Evolutionary conservation across 2,888 invertebrate genomes (phyloP).

Genomic region (Agrotis puta): DNA sequence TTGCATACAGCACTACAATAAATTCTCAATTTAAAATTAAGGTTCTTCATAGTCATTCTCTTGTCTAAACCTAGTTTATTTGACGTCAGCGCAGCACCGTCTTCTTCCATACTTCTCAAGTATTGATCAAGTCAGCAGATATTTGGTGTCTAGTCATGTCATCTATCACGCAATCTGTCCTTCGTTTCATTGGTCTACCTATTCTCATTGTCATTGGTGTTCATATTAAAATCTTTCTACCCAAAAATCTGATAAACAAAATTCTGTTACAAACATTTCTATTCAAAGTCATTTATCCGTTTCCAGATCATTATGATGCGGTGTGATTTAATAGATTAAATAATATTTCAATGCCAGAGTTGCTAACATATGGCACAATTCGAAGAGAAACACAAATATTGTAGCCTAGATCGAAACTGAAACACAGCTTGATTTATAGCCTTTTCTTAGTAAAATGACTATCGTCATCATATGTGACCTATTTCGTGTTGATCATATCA

Average conservation of each 20-base stretch:
- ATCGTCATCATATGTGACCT: constrained; percentile 59
- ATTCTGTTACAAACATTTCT: constrained; percentile 6
- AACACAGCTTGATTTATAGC: constrained; percentile 52
- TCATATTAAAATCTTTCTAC: not conserved
- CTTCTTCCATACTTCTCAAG: not conserved
- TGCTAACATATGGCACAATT: constrained; percentile 48
- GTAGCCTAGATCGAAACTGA: constrained; percentile 44
- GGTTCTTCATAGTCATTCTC: not conserved
- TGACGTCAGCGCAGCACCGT: not conserved
- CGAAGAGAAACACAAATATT: constrained; percentile 40
- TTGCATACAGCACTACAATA: too few relatives aligned
- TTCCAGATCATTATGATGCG: constrained; percentile 25
- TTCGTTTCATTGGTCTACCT: not conserved
- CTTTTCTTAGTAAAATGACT: constrained; percentile 56
- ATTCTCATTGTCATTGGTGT: too few relatives aligned
- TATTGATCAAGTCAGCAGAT: not conserved
- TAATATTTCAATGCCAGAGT: constrained; percentile 53
- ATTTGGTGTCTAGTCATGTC: not conserved
- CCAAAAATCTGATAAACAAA: not conserved
- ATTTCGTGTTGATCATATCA: constrained; percentile 49
- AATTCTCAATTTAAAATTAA: not conserved
- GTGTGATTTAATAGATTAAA: constrained; percentile 54
- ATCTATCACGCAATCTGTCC: not conserved
- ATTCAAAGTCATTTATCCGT: constrained; percentile 11
- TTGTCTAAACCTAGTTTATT: not conserved